Base-by-base conservation (phyloP, 2,797 vertebrate genomes). In the Danio kyathit region DNA sequence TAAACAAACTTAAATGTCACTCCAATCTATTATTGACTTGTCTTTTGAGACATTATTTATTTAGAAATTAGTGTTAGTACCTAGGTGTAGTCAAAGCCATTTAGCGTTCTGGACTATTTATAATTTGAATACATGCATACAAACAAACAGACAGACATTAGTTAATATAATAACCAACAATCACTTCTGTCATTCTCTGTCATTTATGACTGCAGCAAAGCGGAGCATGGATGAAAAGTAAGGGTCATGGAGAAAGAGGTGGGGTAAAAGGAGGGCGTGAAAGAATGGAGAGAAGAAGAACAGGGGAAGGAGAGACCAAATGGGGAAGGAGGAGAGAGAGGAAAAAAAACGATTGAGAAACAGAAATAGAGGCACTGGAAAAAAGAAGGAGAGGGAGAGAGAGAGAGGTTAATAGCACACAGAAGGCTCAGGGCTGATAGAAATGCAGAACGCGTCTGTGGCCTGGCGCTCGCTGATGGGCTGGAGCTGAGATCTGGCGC, bases 371-470 rank as follows among this genome's bases (percentile, higher is more conserved):
- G 56, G 84, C 38, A 82, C 70, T 51, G 13, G 63, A 44, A 43
- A 48, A 59, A 52, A 16, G n/a, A n/a, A n/a, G n/a, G 88, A 89
- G 91, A 93, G 93, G 93, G 93, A 93, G 92, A 90, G 90, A 90
- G 90, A 95, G 94, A 95, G 95, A 95, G 95, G 95, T 97, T 96
- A 97, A 96, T 96, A 96, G 95, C 94, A 95, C 93, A 93, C 95
- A 93, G 90, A 93, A 90, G 93, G 91, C 93, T 91, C 93, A 89
- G 90, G 92, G 91, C 96, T 96, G 95, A 96, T 97, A 93, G 92
- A 94, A 95, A 96, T 96, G 96, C 92, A 90, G 89, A 79, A 90
- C 92, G 95, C 91, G 93, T 96, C 93, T 85, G 91, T 90, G 90
- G 93, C 93, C 90, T 92, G 91, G 91, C 91, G 91, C 93, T 94